Base-by-base conservation (phyloP, 2,113 vertebrate genomes). In the Collichthys lucidus region DNA sequence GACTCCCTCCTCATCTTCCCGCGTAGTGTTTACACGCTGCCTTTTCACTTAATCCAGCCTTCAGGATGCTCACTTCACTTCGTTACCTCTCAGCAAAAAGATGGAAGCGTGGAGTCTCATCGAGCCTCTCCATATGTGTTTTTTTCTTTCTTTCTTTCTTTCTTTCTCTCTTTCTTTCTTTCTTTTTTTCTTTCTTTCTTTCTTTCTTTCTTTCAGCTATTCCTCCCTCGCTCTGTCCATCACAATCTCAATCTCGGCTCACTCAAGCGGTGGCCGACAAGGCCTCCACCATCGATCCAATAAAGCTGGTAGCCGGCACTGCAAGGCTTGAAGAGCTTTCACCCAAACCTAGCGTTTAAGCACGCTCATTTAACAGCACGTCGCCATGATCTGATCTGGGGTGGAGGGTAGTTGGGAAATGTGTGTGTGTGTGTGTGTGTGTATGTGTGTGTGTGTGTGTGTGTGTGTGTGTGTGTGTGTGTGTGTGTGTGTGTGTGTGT, bases 281-380 rank as follows among this genome's bases (percentile, higher is more conserved):
- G 89, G 86, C 90, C 79, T 69, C 75, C 76, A 69, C 79, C 79
- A 93, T 94, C 86, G 93, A 95, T 95, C 90, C 91, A 91, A 90
- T 92, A 90, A 92, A 90, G 80, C 86, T 47, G 31, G 68, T 69
- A 60, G 89, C 80, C 52, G 20, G 67, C 60, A 75, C 64, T 56
- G 73, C 19, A 6, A 87, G 83, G 77, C 88, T 66, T n/a, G 59
- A 62, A 72, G 85, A 89, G 89, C 83, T 84, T 83, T 73, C 82
- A 11, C 66, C 80, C 75, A 52, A 80, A 86, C 79, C 78, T 49
- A 75, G 74, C 81, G 26, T 87, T 86, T 90, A 87, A 74, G 79
- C 87, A 76, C 55, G 76, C 80, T 86, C 77, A 86, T 91, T 90
- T 84, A 88, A 79, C 77, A 62, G 77, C 78, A 42, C 74, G 52